Evolutionary conservation across 2,888 invertebrate species (phyloP).

Genomic region (Spicauda simplicius): DNA sequence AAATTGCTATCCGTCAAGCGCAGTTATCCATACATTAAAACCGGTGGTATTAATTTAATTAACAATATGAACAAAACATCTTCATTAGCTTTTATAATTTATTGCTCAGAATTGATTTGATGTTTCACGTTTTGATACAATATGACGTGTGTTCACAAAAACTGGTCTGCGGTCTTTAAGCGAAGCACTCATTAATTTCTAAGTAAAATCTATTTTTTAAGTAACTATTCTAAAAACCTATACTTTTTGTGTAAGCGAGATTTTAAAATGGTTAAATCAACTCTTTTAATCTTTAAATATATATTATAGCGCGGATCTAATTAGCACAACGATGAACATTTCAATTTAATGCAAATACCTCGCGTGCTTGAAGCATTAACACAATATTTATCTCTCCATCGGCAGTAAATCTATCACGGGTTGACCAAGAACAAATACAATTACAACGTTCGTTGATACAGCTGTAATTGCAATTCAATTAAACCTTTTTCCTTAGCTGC

Average conservation of each 20-base stretch:
- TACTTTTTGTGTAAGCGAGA: not conserved
- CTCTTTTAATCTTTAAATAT: not conserved
- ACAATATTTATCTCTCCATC: slow-evolving; percentile 34
- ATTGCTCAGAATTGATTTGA: slow-evolving; percentile 27
- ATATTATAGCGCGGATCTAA: slow-evolving; percentile 4
- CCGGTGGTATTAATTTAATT: slow-evolving; percentile 28
- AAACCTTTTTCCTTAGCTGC: slow-evolving; percentile 34
- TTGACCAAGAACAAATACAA: slow-evolving; percentile 34
- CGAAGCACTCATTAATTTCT: not conserved
- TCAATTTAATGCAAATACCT: slow-evolving; percentile 31
- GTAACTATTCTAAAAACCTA: not conserved
- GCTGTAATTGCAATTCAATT: slow-evolving; percentile 35
- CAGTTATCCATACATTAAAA: slow-evolving; percentile 10
- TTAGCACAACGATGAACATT: slow-evolving; percentile 25
- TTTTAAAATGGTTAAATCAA: not conserved
- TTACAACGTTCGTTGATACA: slow-evolving; percentile 32
- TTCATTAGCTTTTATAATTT: slow-evolving; percentile 30
- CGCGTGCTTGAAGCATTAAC: slow-evolving; percentile 36
- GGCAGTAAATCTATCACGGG: slow-evolving; percentile 34
- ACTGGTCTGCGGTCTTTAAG: not conserved
- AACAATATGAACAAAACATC: slow-evolving; percentile 28
- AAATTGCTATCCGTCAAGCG: slow-evolving; percentile 23
- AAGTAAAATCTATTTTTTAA: not conserved
- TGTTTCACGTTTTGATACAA: slow-evolving; percentile 9
- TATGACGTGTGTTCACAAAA: slow-evolving; percentile 17